A percentile compares a stretch with the other conserved stretches of the same genome.
Evolutionary conservation across 2,113 vertebrate species (phyloP).

Genomic region (Oreochromis spilurus): DNA sequence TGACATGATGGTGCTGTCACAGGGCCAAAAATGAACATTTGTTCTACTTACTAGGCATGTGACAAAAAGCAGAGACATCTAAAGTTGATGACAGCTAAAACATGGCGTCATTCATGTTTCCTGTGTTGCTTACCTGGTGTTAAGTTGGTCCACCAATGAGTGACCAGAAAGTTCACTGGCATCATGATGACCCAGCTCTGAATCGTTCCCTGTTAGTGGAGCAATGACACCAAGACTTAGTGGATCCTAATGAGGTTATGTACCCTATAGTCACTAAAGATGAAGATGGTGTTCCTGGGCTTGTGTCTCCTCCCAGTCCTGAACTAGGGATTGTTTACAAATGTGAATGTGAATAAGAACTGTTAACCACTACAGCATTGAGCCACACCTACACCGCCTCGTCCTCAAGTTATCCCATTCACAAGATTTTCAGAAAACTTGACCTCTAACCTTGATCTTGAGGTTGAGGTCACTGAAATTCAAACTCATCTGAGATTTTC

Average conservation of each 20-base stretch:
- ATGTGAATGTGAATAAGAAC: not conserved
- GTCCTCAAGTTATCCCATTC: accelerated
- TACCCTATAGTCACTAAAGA: not conserved
- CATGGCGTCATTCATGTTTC: not conserved
- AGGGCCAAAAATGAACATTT: not conserved
- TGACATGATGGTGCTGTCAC: constrained; percentile 64
- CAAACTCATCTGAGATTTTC: not conserved
- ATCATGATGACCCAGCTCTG: constrained; percentile 50
- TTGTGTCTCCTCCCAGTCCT: not conserved
- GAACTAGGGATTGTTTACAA: not conserved
- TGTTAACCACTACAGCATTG: not conserved
- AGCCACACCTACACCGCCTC: not conserved
- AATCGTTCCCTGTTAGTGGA: constrained; percentile 35
- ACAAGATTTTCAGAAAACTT: not conserved
- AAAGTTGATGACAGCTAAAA: not conserved
- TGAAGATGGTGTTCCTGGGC: not conserved
- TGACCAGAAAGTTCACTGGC: constrained; percentile 50
- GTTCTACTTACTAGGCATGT: not conserved
- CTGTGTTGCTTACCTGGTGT: constrained; percentile 32
- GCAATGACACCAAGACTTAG: not conserved
- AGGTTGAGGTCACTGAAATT: not conserved
- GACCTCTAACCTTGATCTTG: not conserved
- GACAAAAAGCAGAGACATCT: not conserved
- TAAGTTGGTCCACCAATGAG: constrained; percentile 49
- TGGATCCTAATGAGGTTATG: not conserved